These are phyloP conservation scores for Melanogrammus aeglefinus DNA, from an alignment of 2,797 vertebrate genomes.

Conservation along the genomic window DNA sequence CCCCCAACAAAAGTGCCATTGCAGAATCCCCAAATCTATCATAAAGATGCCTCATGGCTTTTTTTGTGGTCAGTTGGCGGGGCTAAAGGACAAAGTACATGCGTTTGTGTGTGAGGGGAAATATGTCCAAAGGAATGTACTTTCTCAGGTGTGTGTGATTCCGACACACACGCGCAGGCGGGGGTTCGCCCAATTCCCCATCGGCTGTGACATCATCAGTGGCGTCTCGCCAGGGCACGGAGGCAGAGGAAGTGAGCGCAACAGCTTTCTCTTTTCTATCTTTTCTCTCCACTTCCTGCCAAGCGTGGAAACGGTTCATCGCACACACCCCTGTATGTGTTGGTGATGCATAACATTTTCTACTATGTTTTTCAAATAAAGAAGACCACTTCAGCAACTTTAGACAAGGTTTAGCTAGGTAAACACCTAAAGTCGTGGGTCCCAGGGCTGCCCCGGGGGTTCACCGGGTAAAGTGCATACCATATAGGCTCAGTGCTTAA, in stretches of 20 bases:
- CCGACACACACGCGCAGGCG: background rate
- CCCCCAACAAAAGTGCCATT: too few species aligned
- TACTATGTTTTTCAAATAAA: background rate
- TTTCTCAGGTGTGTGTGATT: constrained; percentile 37
- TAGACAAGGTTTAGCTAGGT: too few species aligned
- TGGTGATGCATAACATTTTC: too few species aligned
- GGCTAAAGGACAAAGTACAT: too few species aligned
- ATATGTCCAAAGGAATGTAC: constrained; percentile 32
- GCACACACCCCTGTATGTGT: background rate
- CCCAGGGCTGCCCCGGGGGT: too few species aligned
- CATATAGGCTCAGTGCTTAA: too few species aligned
- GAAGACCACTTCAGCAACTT: background rate
- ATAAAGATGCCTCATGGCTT: too few species aligned
- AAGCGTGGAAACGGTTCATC: background rate
- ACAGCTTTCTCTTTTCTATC: constrained; percentile 33
- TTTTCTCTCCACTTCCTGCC: constrained; percentile 19
- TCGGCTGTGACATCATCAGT: constrained; percentile 38
- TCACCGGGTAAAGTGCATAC: too few species aligned
- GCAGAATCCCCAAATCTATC: too few species aligned
- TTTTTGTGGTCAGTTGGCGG: too few species aligned
- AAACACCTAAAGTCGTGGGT: background rate
- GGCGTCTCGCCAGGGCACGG: constrained; percentile 45
- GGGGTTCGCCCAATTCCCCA: constrained; percentile 28
- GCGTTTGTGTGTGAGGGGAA: constrained; percentile 2
- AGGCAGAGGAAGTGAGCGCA: constrained; percentile 26